Base-by-base conservation (phyloP, 30 jellyfish, hydroid and myxozoan genomes). In the Nemopilema nomurai region DNA sequence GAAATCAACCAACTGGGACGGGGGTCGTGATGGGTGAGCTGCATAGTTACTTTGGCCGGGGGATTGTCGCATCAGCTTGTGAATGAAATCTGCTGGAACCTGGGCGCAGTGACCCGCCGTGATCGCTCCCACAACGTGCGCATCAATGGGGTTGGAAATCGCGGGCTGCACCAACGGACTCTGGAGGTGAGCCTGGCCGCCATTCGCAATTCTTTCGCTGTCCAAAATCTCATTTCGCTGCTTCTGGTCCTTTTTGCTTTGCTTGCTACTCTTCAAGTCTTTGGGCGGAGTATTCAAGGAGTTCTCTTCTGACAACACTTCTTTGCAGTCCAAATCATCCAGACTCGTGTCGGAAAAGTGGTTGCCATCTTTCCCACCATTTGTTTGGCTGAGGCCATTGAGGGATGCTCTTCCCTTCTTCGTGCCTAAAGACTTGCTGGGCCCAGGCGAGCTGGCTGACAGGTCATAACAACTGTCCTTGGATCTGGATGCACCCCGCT, bases 281-380 rank as follows among this genome's bases (percentile, higher is more conserved):
- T 72, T 83, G 13, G 91, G 85, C 9, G 91, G 84, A 0, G 91
- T 51, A 41, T 76, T 67, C 51, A 49, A 29, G 0, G 87, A 84
- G 41, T 84, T 84, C 21, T 73, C 86, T 32, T 84, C 93, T 1
- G 93, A 74, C 51, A 84, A 49, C 0, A 74, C 87, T 51, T 84
- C 93, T 24, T 83, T 83, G 66, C 92, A 83, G 49, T 73, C 92
- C 27, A 84, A 62, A 28, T 77, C 93, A 26, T 57, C 93, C 4
- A 49, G 0, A 30, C 79, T 63, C 16, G 41, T 23, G 24, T 31
- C 76, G 0, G 79, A 51, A 53, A 20, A 28, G 7, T 51, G 33
- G 28, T 30, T 57, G 25, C n/a, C 82, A 28, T 29, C 50, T 51
- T 77, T n/a, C 28, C 28, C 18, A 18, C 79, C 27, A 68, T 28